Conservation (phyloP, 2,888 invertebrate species). For the Calephelis perditalis region DNA sequence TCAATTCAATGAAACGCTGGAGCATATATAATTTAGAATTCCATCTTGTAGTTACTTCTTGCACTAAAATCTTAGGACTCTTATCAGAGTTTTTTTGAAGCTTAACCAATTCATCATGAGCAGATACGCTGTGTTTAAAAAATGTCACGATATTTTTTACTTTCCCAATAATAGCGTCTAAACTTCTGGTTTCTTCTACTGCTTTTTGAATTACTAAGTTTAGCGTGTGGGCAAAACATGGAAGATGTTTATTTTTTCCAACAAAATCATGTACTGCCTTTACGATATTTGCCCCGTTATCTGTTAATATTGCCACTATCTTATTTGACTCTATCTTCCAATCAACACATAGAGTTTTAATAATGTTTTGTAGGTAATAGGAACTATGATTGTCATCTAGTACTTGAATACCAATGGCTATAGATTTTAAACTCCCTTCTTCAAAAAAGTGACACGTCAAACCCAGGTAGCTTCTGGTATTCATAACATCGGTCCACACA, state of each 20-base stretch:
- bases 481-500: slow-evolving; percentile 5
- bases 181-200: slow-evolving; percentile 3
- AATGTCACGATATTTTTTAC: slow-evolving; percentile 4
- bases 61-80: slow-evolving; percentile 3
- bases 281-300: slow-evolving; percentile 8
- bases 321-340: slow-evolving; percentile 1
- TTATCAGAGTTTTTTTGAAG: slow-evolving; percentile 3
- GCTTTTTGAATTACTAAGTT: slow-evolving; percentile 1
- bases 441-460: slow-evolving; percentile 4
- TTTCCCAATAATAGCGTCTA: slow-evolving; percentile 7
- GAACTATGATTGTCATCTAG: slow-evolving; percentile 5
- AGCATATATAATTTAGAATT: slow-evolving; percentile 12
- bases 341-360: neutral
- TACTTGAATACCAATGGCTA: slow-evolving; percentile 5
- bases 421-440: slow-evolving; percentile 6
- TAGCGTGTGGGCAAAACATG: slow-evolving; percentile 2
- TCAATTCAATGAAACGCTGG: slow-evolving; percentile 7
- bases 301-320: slow-evolving; percentile 5
- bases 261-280: slow-evolving; percentile 4
- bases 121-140: slow-evolving; percentile 8
- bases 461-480: slow-evolving; percentile 1
- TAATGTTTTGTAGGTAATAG: slow-evolving; percentile 6
- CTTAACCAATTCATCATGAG: slow-evolving; percentile 1
- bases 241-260: slow-evolving; percentile 4
- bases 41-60: slow-evolving; percentile 7